phyloP scores from a whole-genome alignment of 2,888 invertebrate genomes.

The Pyrochroa serraticornis region DNA sequence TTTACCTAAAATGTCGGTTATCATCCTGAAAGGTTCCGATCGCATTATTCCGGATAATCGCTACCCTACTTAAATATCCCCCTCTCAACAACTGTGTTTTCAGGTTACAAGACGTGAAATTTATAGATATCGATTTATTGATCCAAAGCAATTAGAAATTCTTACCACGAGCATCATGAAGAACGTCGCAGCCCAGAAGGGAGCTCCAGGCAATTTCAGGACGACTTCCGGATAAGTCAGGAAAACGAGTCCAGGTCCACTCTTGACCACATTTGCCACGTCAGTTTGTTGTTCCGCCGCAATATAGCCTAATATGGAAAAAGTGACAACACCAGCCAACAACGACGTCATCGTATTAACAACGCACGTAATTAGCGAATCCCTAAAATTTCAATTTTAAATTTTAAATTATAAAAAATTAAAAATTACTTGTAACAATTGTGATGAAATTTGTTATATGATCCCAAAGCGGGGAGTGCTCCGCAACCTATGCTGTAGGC shows the following conservation, averaged over 20 bases:
- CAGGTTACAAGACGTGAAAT: neutral
- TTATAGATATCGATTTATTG: neutral
- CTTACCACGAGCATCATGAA: conserved; percentile 73
- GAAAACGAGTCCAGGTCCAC: conserved; percentile 76
- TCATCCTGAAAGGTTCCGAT: too few relatives aligned
- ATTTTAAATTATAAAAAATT: conserved; percentile 5
- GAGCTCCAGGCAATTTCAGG: conserved; percentile 72
- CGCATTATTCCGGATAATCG: neutral
- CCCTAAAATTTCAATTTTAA: conserved; percentile 57
- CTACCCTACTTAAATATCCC: neutral
- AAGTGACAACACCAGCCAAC: conserved; percentile 77
- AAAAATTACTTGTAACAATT: conserved; percentile 70
- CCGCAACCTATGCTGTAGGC: conserved; percentile 80
- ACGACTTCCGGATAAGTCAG: conserved; percentile 78
- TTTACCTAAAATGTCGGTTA: too few relatives aligned
- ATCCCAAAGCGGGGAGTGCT: conserved; percentile 74
- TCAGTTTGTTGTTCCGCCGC: conserved; percentile 62
- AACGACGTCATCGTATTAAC: conserved; percentile 76
- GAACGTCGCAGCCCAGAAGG: conserved; percentile 74
- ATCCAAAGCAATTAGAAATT: neutral
- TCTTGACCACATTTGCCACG: conserved; percentile 63
- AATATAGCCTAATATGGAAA: conserved; percentile 76
- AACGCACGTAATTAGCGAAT: conserved; percentile 73
- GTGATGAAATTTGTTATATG: conserved; percentile 78
- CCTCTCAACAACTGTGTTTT: too few relatives aligned